phyloP scores from a whole-genome alignment of 1,140 invertebrate species.

The Carposina sasakii region DNA sequence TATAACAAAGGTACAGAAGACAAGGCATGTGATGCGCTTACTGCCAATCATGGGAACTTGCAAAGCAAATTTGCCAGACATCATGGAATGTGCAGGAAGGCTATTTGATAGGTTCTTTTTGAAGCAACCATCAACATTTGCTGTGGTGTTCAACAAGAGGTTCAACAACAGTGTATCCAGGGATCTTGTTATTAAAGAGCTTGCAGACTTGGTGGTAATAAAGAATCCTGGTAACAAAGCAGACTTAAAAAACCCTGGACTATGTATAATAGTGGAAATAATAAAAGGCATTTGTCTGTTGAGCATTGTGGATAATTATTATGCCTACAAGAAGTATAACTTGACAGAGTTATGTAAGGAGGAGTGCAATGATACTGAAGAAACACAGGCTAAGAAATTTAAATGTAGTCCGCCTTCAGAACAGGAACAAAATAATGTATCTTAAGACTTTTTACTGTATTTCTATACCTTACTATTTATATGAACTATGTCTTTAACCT shows the following conservation, averaged over 20 bases:
- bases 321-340: conserved; percentile 63
- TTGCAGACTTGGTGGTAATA: conserved; percentile 79
- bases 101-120: conserved; percentile 85
- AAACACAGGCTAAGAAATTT: conserved; percentile 55
- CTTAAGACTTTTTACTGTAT: background rate
- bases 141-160: conserved; percentile 85
- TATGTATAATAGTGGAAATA: conserved; percentile 86
- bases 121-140: conserved; percentile 81
- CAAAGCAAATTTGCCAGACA: conserved; percentile 83
- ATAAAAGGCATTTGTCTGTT: conserved; percentile 74
- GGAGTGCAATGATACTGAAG: conserved; percentile 46
- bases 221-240: conserved; percentile 83
- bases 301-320: conserved; percentile 64
- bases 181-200: conserved; percentile 79
- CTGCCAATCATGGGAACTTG: conserved; percentile 87
- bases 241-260: conserved; percentile 82
- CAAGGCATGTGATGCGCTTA: conserved; percentile 82
- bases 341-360: conserved; percentile 61
- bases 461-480: no score
- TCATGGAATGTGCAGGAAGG: conserved; percentile 75
- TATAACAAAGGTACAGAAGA: conserved; percentile 78
- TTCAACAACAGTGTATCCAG: conserved; percentile 83
- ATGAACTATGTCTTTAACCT: no score
- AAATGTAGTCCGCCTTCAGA: conserved; percentile 6
- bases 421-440: background rate